A percentile compares a stretch with the other conserved stretches of the same genome.
phyloP scores from a whole-genome alignment of 2,888 invertebrate genomes.

The Venusia cambrica region DNA sequence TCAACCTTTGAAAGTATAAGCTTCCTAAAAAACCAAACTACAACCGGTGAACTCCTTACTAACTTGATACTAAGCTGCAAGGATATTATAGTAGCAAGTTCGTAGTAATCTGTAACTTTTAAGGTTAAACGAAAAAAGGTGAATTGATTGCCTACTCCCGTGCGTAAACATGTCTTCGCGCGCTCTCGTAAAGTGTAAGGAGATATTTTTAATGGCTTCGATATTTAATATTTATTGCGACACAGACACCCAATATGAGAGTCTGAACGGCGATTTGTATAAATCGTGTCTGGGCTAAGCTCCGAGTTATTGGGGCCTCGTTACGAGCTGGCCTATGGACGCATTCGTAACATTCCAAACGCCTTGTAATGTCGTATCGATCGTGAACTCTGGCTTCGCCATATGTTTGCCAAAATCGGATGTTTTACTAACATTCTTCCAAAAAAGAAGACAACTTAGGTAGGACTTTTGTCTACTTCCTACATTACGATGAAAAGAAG shows the following conservation, averaged over 20 bases:
- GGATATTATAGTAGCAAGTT: slow-evolving; percentile 7
- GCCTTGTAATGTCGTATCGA: no score
- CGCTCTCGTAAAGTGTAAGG: slow-evolving; percentile 79
- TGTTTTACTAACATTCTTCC: no score
- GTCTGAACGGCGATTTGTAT: slow-evolving; percentile 72
- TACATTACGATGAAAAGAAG: no score
- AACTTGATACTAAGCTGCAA: slow-evolving; percentile 7
- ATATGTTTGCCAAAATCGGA: no score
- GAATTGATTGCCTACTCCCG: slow-evolving; percentile 68
- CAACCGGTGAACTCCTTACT: not conserved
- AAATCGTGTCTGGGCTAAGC: slow-evolving; percentile 39
- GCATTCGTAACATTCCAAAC: slow-evolving; percentile 14
- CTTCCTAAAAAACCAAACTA: not conserved
- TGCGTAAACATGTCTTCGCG: slow-evolving; percentile 73
- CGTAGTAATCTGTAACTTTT: slow-evolving; percentile 22
- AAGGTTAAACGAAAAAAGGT: slow-evolving; percentile 60
- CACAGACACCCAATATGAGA: slow-evolving; percentile 78
- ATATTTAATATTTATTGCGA: slow-evolving; percentile 81
- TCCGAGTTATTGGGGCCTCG: slow-evolving; percentile 17
- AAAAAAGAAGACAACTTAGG: no score
- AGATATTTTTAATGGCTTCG: slow-evolving; percentile 78
- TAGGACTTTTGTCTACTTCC: no score
- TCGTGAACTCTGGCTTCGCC: no score
- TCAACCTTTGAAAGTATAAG: slow-evolving; percentile 41
- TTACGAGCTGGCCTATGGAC: slow-evolving; percentile 20